Percentiles rank a stretch among this genome's conserved stretches.
Evolutionary conservation across 2,113 vertebrate species (phyloP).

Genomic region (Sceloporus undulatus): DNA sequence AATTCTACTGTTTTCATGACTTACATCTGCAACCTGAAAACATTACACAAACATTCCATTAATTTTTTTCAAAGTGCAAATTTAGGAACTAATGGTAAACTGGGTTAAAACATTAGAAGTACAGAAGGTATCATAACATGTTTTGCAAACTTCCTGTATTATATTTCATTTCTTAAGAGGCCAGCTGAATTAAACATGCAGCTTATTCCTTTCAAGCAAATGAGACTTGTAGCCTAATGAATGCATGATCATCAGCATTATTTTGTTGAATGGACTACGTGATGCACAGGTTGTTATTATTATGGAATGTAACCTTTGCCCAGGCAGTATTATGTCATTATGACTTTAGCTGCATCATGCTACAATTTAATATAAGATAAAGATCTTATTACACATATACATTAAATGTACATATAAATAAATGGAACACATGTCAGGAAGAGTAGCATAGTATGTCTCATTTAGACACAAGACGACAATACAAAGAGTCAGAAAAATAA

Average conservation of each 20-base stretch:
- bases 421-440: neutral
- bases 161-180: neutral
- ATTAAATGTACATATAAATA: neutral
- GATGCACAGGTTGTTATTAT: constrained; percentile 24
- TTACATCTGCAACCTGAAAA: neutral
- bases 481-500: neutral
- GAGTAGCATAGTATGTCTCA: accelerated
- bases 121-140: neutral
- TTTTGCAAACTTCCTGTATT: neutral
- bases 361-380: constrained; percentile 31
- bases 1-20: neutral
- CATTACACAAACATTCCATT: neutral
- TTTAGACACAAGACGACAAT: constrained; percentile 1
- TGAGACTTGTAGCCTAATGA: constrained; percentile 36
- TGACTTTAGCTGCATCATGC: neutral
- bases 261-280: neutral
- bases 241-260: neutral
- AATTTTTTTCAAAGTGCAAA: neutral
- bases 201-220: constrained; percentile 28
- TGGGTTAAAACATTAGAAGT: neutral
- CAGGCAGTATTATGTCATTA: neutral
- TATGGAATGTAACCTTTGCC: neutral
- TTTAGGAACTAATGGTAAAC: neutral
- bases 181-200: constrained; percentile 19
- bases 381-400: neutral